A percentile compares a stretch with the other conserved stretches of the same genome.
phyloP scores from a whole-genome alignment of 1,140 invertebrate genomes.

The Neuroterus valhalla region DNA sequence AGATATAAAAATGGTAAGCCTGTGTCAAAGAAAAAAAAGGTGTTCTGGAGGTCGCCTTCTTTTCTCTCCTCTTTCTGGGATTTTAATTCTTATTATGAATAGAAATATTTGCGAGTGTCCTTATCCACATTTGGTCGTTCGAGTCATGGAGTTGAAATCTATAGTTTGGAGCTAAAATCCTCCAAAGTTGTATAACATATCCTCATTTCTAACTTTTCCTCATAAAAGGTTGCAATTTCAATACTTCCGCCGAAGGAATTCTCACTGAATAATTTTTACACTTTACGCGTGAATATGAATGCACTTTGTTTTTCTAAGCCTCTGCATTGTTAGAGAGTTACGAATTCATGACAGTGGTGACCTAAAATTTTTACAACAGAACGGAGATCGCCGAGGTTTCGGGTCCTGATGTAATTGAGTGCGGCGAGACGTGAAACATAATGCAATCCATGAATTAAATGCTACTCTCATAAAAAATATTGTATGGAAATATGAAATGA shows the following conservation, averaged over 20 bases:
- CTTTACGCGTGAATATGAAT: constrained; percentile 19
- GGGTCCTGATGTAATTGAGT: constrained; percentile 13
- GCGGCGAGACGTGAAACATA: constrained; percentile 11
- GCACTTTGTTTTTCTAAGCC: constrained; percentile 7
- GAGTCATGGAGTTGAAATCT: no score
- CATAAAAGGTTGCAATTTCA: background rate
- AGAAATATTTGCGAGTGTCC: no score
- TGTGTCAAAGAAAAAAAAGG: no score
- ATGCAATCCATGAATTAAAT: constrained; percentile 22
- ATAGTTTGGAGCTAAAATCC: no score
- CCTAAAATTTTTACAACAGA: constrained; percentile 28
- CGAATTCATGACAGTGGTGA: constrained; percentile 21
- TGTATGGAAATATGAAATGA: background rate
- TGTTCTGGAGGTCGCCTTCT: no score
- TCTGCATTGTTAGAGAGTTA: constrained; percentile 20
- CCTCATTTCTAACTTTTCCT: background rate
- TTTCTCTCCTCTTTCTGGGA: no score
- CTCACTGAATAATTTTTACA: constrained; percentile 5
- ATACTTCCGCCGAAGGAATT: background rate
- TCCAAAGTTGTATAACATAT: no score
- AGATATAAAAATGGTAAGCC: no score
- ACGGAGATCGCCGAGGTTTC: constrained; percentile 11
- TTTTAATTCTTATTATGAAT: no score
- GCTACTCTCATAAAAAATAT: constrained; percentile 9
- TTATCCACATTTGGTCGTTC: no score